A percentile compares a stretch with the other conserved stretches of the same genome.
Conservation (phyloP, 2,888 invertebrate genomes). For the Desoria tigrina region DNA sequence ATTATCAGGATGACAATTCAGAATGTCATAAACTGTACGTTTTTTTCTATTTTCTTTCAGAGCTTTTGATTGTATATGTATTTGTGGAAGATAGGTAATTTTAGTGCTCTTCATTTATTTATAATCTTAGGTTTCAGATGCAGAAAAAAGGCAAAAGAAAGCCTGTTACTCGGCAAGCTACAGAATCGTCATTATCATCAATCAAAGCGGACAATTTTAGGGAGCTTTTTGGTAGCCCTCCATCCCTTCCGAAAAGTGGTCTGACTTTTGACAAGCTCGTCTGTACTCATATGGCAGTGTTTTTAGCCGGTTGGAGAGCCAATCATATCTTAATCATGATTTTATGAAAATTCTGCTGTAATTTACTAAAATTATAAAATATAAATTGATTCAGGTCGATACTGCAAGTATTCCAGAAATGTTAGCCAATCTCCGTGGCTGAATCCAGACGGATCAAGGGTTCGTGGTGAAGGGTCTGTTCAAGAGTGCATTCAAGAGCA, state of each 20-base stretch:
- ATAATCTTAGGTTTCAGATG: slow-evolving; percentile 4
- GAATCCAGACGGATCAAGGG: slow-evolving; percentile 69
- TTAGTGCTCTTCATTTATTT: background rate
- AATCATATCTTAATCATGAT: background rate
- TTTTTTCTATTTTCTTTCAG: background rate
- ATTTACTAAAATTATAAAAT: background rate
- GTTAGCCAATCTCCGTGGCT: slow-evolving; percentile 95
- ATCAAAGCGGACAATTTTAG: slow-evolving; percentile 58
- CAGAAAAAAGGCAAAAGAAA: slow-evolving; percentile 11
- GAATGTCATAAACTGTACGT: slow-evolving; percentile 65
- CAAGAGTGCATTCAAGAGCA: slow-evolving; percentile 80
- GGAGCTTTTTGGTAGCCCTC: slow-evolving; percentile 62
- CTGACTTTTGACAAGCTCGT: slow-evolving; percentile 61
- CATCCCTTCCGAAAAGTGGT: slow-evolving; percentile 58
- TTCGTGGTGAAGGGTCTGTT: slow-evolving; percentile 79
- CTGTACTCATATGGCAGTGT: slow-evolving; percentile 65
- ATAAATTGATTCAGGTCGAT: slow-evolving; percentile 64
- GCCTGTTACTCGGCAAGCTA: slow-evolving; percentile 19
- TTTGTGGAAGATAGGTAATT: no score
- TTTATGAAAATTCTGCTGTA: background rate
- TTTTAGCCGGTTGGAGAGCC: slow-evolving; percentile 61
- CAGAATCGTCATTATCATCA: slow-evolving; percentile 26
- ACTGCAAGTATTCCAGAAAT: slow-evolving; percentile 78
- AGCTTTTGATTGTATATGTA: no score
- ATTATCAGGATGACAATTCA: slow-evolving; percentile 62